Evolutionary conservation across 2,113 vertebrate genomes (phyloP), one percentile per base, ranked within the genome.

Genomic region (Piaya cayana): DNA sequence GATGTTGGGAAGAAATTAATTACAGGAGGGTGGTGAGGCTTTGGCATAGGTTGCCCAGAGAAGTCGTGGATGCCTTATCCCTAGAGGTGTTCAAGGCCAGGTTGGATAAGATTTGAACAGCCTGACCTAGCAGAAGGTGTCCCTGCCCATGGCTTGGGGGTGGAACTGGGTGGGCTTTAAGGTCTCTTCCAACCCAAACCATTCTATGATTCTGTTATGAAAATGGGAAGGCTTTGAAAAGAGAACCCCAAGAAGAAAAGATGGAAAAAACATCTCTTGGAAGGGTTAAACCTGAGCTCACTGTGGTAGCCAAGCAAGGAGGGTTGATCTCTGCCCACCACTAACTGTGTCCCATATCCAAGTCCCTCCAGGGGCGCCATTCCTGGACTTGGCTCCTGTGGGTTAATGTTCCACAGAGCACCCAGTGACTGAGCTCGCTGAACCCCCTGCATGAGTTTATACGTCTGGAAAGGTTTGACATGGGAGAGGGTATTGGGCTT

Each of bases 281-380:
- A 9, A 52, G 53, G 15, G 2, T 2, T 59, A 37, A 43, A 64
- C 23, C 26, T 21, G 58, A 49, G 36, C 45, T 72, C 29, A 39
- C 8, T 32, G 34, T 39, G 74, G 69, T 50, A 20, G 10, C 36
- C 37, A 37, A 5, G 25, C 3, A 22, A 72, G 45, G 42, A 70
- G 36, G 5, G 19, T 70, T 2, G 1, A 3, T 58, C 56, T 29
- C 71, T 82, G 36, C 58, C 59, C 26, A 15, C 8, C n/a, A 42
- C 15, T 5, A 23, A 23, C 5, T 0, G 0, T 18, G 47, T 60
- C 15, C 63, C 12, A 6, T 19, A 32, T 25, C 43, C 30, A 22
- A 25, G 58, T 52, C 22, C 21, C 29, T 52, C 29, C 47, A 37
- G 65, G 10, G 17, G 30, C 11, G 4, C 23, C 17, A 26, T 5